Evolutionary conservation across 2,888 invertebrate genomes (phyloP).

Genomic region (Drosophila parthenogenetica): DNA sequence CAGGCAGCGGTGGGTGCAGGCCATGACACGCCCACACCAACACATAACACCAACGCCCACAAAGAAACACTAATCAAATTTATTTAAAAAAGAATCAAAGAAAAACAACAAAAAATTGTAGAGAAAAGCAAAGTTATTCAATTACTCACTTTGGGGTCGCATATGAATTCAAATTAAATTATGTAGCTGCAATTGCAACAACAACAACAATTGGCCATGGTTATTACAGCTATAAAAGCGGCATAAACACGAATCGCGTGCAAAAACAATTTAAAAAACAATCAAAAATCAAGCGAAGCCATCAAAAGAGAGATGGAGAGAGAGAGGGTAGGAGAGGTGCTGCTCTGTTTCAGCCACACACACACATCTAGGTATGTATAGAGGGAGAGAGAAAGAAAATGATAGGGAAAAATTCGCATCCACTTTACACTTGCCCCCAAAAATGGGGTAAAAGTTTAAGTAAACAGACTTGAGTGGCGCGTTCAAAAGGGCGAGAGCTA

Average conservation of each 20-base stretch:
- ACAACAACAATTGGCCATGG: slow-evolving; percentile 55
- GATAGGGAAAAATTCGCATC: slow-evolving; percentile 22
- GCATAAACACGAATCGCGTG: slow-evolving; percentile 76
- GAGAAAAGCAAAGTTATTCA: slow-evolving; percentile 79
- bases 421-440: slow-evolving; percentile 76
- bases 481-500: slow-evolving; percentile 32
- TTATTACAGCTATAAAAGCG: slow-evolving; percentile 77
- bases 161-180: slow-evolving; percentile 80
- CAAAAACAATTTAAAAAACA: slow-evolving; percentile 82
- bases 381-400: neutral
- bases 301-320: neutral
- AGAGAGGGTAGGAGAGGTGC: neutral
- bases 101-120: slow-evolving; percentile 4
- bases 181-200: slow-evolving; percentile 62
- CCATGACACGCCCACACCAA: slow-evolving; percentile 29
- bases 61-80: slow-evolving; percentile 79
- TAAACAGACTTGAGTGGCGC: slow-evolving; percentile 73
- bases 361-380: slow-evolving; percentile 27
- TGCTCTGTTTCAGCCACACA: slow-evolving; percentile 44
- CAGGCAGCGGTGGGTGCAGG: slow-evolving; percentile 14
- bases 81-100: slow-evolving; percentile 51
- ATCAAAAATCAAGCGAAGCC: slow-evolving; percentile 58
- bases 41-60: slow-evolving; percentile 11
- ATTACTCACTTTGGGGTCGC: slow-evolving; percentile 77
- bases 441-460: slow-evolving; percentile 76